Percentiles rank a stretch among this genome's conserved stretches.
These are phyloP conservation scores for Mesoclemmys tuberculata DNA, from an alignment of 2,113 vertebrate species.

Conservation along the genomic window DNA sequence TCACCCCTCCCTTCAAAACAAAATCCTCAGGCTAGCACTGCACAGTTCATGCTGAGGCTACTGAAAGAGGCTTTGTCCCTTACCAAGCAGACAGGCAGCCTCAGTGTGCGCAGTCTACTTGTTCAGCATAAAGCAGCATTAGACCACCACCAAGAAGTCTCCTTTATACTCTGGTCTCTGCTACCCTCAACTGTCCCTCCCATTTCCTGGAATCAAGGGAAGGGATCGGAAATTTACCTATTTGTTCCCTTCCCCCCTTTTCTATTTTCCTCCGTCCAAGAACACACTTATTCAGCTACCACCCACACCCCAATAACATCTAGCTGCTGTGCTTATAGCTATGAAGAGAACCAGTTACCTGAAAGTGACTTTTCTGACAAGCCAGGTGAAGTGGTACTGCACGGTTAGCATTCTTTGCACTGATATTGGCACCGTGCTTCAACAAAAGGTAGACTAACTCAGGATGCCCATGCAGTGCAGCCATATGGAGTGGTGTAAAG, in stretches of 20 bases:
- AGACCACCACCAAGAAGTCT: neutral
- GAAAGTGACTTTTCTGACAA: conserved; percentile 88
- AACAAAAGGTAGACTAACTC: conserved; percentile 82
- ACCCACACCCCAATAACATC: neutral
- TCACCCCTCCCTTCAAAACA: neutral
- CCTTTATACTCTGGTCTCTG: neutral
- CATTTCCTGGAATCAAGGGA: neutral
- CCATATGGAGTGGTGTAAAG: conserved; percentile 87
- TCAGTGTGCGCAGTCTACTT: neutral
- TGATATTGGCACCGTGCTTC: conserved; percentile 83
- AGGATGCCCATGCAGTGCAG: conserved; percentile 86
- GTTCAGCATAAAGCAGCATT: neutral
- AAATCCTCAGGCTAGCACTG: neutral
- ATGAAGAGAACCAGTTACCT: conserved; percentile 74
- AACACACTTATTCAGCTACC: neutral
- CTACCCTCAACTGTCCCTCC: neutral
- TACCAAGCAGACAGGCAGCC: neutral
- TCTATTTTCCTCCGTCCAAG: neutral
- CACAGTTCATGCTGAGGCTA: neutral
- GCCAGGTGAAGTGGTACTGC: conserved; percentile 92
- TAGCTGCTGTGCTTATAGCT: too few relatives aligned
- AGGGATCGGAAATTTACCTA: neutral
- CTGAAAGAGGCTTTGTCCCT: neutral
- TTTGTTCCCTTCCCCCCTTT: neutral
- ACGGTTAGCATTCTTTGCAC: conserved; percentile 79